phyloP scores from a whole-genome alignment of 2,888 invertebrate species.

The Euclidia mi region DNA sequence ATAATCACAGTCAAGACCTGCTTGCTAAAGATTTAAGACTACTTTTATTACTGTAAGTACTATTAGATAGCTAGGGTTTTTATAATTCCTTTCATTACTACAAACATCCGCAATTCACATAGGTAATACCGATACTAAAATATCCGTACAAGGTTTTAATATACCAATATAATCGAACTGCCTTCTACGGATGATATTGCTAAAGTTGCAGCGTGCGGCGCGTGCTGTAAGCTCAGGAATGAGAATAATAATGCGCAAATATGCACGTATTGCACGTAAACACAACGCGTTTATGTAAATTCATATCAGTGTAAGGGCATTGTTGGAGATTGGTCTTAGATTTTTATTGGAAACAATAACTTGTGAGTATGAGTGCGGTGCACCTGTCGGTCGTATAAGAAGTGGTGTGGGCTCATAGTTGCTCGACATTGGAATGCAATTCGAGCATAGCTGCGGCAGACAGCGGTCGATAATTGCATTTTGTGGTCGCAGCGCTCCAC shows the following conservation, averaged over 20 bases:
- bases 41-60: no score
- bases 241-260: constrained; percentile 37
- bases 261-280: constrained; percentile 26
- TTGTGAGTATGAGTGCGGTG: constrained; percentile 22
- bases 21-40: no score
- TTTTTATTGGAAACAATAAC: constrained; percentile 17
- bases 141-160: constrained; percentile 44
- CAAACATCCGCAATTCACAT: constrained; percentile 9
- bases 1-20: no score
- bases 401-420: constrained; percentile 65
- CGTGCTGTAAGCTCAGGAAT: constrained; percentile 51
- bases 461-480: constrained; percentile 88
- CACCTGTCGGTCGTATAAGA: constrained; percentile 52
- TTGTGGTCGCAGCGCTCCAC: constrained; percentile 84
- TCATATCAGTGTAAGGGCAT: not conserved
- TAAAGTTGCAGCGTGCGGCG: constrained; percentile 51
- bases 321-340: not conserved
- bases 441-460: constrained; percentile 82
- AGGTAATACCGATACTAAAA: constrained; percentile 34
- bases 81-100: no score
- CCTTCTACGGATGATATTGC: constrained; percentile 52
- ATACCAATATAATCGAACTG: constrained; percentile 51
- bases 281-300: constrained; percentile 39
- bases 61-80: no score
- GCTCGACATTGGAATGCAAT: constrained; percentile 84